Percentiles rank a stretch among this genome's conserved stretches.
Evolutionary conservation across 30 jellyfish, hydroid and myxozoan genomes (phyloP).

Genomic region (Pelagia noctiluca): DNA sequence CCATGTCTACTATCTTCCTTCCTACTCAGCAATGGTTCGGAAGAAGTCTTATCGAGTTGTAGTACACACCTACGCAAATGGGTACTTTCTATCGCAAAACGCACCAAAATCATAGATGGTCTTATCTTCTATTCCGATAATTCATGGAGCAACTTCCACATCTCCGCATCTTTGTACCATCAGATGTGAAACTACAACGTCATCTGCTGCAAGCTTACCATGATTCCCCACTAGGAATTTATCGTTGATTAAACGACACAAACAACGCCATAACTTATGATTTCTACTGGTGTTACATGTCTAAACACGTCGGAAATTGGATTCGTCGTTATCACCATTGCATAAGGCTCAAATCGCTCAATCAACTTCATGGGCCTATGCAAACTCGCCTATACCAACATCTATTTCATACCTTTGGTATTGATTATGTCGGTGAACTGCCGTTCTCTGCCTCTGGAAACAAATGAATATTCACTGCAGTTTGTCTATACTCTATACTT

Average conservation of each 20-base stretch:
- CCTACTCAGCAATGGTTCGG: not conserved
- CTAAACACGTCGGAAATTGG: too few relatives aligned
- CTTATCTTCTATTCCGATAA: slow-evolving; percentile 38
- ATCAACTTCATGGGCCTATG: too few relatives aligned
- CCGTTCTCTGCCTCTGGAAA: too few relatives aligned
- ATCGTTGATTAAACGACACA: not conserved
- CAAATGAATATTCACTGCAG: too few relatives aligned
- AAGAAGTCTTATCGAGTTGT: not conserved
- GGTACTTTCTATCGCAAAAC: slow-evolving; percentile 28
- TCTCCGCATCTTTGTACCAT: slow-evolving; percentile 42
- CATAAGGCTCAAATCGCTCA: too few relatives aligned
- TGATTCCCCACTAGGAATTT: not conserved
- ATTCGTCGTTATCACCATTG: too few relatives aligned
- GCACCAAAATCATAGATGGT: slow-evolving; percentile 47
- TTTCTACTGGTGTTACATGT: too few relatives aligned
- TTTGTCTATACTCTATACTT: too few relatives aligned
- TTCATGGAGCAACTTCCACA: slow-evolving; percentile 29
- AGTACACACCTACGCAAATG: not conserved
- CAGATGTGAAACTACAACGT: slow-evolving; percentile 37
- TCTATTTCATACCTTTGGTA: too few relatives aligned
- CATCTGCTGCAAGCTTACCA: slow-evolving; percentile 6
- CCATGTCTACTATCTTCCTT: slow-evolving; percentile 7
- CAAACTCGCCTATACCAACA: too few relatives aligned
- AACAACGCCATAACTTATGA: not conserved
- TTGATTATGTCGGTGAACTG: too few relatives aligned